Conservation (phyloP, 1,140 invertebrate species). For the Lysiphlebus fabarum region DNA sequence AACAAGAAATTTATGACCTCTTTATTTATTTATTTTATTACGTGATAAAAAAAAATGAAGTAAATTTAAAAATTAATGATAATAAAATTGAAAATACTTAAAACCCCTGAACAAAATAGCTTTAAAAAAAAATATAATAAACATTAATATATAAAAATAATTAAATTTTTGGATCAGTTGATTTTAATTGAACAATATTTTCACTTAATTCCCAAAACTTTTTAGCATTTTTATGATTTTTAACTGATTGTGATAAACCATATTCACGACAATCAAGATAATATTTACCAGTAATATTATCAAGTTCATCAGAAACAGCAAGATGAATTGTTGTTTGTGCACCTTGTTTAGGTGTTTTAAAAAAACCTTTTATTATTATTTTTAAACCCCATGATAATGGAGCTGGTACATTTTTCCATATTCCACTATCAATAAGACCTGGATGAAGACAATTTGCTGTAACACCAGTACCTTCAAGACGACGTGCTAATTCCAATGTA, state of each 20-base stretch:
- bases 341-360: slow-evolving; percentile 73
- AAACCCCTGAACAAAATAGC: too few species aligned
- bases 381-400: slow-evolving; percentile 67
- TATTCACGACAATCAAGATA: slow-evolving; percentile 74
- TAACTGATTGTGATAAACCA: slow-evolving; percentile 60
- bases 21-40: too few species aligned
- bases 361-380: slow-evolving; percentile 66
- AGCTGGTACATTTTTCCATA: slow-evolving; percentile 74
- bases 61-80: too few species aligned
- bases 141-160: too few species aligned
- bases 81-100: too few species aligned
- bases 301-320: slow-evolving; percentile 72
- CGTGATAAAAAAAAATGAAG: too few species aligned
- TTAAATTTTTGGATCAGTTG: slow-evolving; percentile 60
- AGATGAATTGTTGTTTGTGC: slow-evolving; percentile 78
- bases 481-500: slow-evolving; percentile 73
- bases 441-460: slow-evolving; percentile 84
- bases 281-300: slow-evolving; percentile 75
- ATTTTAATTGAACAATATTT: slow-evolving; percentile 64
- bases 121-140: too few species aligned
- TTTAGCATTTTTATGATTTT: slow-evolving; percentile 68
- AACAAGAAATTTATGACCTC: too few species aligned
- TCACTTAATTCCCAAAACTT: slow-evolving; percentile 83
- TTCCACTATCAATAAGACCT: slow-evolving; percentile 80
- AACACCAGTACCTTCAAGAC: slow-evolving; percentile 73